phyloP scores from a whole-genome alignment of 1,140 invertebrate genomes.

The Drosophila sp. region DNA sequence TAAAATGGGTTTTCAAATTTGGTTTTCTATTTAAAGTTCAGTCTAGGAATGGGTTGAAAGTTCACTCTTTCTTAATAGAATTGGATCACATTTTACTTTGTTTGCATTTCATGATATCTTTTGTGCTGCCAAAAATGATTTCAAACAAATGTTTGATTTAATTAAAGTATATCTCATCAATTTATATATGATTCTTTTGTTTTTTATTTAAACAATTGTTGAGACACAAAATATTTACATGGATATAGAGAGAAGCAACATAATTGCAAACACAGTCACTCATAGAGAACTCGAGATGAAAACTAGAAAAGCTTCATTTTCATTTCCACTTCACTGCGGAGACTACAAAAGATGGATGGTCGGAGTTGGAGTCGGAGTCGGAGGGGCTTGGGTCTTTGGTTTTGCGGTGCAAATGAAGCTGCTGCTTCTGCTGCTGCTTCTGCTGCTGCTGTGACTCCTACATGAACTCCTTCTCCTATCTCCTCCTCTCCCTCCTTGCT shows the following conservation, averaged over 20 bases:
- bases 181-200: too few relatives aligned
- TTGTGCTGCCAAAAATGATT: too few relatives aligned
- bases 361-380: neutral
- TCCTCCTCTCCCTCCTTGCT: neutral
- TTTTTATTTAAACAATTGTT: too few relatives aligned
- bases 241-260: neutral
- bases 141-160: too few relatives aligned
- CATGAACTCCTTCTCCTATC: neutral
- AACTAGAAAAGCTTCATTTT: constrained; percentile 19
- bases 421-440: constrained; percentile 1
- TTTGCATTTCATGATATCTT: too few relatives aligned
- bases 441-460: constrained; percentile 8
- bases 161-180: too few relatives aligned
- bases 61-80: too few relatives aligned
- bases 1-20: too few relatives aligned
- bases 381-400: neutral
- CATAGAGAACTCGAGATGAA: neutral
- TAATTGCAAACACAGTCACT: constrained; percentile 4
- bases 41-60: too few relatives aligned
- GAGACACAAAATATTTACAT: too few relatives aligned
- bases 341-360: neutral
- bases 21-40: too few relatives aligned
- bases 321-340: constrained; percentile 44
- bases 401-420: constrained; percentile 54
- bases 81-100: too few relatives aligned